A percentile compares a stretch with the other conserved stretches of the same genome.
phyloP scores from a whole-genome alignment of 2,888 invertebrate species.

The Parthenolecanium corni region DNA sequence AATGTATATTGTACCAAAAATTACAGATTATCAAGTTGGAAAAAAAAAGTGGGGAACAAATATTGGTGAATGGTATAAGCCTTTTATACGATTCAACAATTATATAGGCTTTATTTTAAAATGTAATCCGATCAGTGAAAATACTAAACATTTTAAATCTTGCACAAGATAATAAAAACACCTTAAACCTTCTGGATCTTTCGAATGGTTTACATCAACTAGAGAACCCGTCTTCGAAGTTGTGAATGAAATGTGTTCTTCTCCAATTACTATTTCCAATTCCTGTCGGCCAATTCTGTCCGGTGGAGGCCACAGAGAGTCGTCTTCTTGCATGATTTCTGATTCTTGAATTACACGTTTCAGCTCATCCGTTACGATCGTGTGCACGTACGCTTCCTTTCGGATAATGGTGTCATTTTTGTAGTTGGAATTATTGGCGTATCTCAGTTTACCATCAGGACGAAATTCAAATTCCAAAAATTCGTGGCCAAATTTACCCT shows the following conservation, averaged over 20 bases:
- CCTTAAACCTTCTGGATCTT: conserved; percentile 92
- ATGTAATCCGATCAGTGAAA: conserved; percentile 96
- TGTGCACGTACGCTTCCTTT: conserved; percentile 92
- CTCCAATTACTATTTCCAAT: conserved; percentile 96
- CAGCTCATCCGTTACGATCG: conserved; percentile 94
- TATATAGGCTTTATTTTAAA: conserved; percentile 99
- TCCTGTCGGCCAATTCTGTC: conserved; percentile 66
- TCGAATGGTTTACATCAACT: conserved; percentile 94
- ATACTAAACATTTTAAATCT: conserved; percentile 97
- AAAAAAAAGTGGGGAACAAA: too few relatives aligned
- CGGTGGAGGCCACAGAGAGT: conserved; percentile 75
- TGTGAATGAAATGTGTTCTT: conserved; percentile 99
- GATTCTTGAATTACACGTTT: conserved; percentile 94
- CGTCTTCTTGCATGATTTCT: conserved; percentile 90
- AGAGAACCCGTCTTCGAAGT: conserved; percentile 98
- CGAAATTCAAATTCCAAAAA: conserved; percentile 98
- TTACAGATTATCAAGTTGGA: too few relatives aligned
- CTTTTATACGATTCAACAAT: too few relatives aligned
- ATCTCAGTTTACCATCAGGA: conserved; percentile 93
- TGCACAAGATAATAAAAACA: conserved; percentile 99
- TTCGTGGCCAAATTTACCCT: conserved; percentile 98
- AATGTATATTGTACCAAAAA: too few relatives aligned
- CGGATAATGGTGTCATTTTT: conserved; percentile 99
- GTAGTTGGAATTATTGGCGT: conserved; percentile 99
- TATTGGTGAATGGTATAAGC: too few relatives aligned